Percentiles rank a stretch among this genome's conserved stretches.
phyloP scores from a whole-genome alignment of 2,888 invertebrate species.

The Brachylomia viminalis region DNA sequence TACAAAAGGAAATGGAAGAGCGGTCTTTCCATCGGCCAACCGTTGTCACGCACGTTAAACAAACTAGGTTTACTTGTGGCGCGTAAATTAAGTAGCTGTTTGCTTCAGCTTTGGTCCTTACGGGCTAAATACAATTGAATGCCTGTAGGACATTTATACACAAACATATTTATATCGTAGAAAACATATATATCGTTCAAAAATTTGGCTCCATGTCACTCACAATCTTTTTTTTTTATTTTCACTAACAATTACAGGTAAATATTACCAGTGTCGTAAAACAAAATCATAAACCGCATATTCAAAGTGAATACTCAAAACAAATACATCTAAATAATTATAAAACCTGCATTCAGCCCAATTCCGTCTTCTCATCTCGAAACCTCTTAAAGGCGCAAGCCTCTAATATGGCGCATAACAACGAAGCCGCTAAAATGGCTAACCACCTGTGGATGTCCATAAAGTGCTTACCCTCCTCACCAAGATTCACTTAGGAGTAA shows the following conservation, averaged over 20 bases:
- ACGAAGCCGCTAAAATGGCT: conserved; percentile 65
- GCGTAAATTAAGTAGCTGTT: neutral
- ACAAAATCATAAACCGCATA: too few species aligned
- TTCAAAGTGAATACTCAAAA: neutral
- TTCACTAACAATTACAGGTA: too few species aligned
- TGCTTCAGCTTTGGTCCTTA: neutral
- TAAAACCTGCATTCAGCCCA: conserved; percentile 8
- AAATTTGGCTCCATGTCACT: too few species aligned
- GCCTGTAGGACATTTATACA: neutral
- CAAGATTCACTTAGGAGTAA: conserved; percentile 57
- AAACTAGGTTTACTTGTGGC: neutral
- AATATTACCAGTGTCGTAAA: too few species aligned
- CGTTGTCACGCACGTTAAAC: too few species aligned
- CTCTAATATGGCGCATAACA: conserved; percentile 59
- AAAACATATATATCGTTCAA: too few species aligned
- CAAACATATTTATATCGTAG: too few species aligned
- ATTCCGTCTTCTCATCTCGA: neutral
- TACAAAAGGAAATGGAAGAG: neutral
- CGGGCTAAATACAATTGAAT: neutral
- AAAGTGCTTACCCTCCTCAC: conserved; percentile 63
- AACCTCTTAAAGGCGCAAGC: conserved; percentile 33
- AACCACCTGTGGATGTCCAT: conserved; percentile 79
- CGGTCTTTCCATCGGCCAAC: neutral
- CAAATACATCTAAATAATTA: neutral
- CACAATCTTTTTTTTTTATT: too few species aligned